phyloP scores from a whole-genome alignment of 2,113 vertebrate species.

The Ceuthmochares aereus region DNA sequence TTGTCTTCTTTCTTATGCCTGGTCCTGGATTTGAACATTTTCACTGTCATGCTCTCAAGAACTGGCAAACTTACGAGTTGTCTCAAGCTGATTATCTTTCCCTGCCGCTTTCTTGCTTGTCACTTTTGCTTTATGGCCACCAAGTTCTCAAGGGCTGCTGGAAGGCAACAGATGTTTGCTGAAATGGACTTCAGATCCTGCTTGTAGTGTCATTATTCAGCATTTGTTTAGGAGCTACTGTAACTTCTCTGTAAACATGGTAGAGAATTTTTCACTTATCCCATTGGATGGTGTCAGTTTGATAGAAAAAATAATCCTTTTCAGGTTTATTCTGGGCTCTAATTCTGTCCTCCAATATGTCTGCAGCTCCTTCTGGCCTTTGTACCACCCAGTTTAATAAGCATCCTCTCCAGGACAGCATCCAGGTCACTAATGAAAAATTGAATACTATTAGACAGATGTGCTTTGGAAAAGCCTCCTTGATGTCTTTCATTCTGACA shows the following conservation, averaged over 20 bases:
- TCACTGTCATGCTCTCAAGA: neutral
- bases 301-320: neutral
- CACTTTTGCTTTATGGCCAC: neutral
- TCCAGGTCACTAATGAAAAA: slow-evolving; percentile 8
- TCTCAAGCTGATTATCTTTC: neutral
- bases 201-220: neutral
- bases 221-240: neutral
- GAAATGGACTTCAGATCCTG: neutral
- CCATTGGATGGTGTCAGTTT: neutral
- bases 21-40: neutral
- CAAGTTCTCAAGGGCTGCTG: neutral
- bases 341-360: neutral
- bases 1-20: neutral
- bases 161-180: neutral
- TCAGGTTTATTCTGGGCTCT: neutral
- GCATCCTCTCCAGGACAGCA: neutral
- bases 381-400: neutral
- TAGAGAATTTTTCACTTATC: neutral
- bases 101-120: neutral
- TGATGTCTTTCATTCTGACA: neutral
- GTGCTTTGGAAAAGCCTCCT: neutral
- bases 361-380: neutral
- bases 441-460: neutral
- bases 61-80: neutral
- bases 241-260: neutral